Percentiles rank a stretch among this genome's conserved stretches.
These are phyloP conservation scores for Phylloscopus trochiloides DNA, from an alignment of 2,113 vertebrate species.

Conservation along the genomic window DNA sequence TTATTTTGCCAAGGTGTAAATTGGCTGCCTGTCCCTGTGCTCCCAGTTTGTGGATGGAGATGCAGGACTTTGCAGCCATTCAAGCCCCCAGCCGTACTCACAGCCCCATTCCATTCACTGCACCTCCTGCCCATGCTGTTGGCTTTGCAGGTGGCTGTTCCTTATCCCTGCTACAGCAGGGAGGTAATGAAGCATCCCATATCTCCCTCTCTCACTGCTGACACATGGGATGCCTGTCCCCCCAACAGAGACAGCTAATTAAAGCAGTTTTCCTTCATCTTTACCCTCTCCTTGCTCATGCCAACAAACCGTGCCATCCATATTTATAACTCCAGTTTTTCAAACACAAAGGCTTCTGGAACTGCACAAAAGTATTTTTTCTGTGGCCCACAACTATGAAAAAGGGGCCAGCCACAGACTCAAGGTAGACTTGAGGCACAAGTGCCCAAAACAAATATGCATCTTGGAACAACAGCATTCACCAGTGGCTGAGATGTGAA, in stretches of 20 bases:
- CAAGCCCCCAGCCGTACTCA: neutral
- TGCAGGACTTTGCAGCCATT: neutral
- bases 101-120: neutral
- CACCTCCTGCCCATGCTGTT: neutral
- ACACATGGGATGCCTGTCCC: accelerated
- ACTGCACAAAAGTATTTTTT: neutral
- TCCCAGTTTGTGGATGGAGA: neutral
- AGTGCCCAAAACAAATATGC: neutral
- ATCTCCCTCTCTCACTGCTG: neutral
- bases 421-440: neutral
- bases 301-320: neutral
- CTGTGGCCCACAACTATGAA: neutral
- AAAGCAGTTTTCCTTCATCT: neutral
- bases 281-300: neutral
- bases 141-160: neutral
- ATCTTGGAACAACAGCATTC: neutral
- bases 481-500: neutral
- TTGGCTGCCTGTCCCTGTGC: accelerated
- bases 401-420: neutral
- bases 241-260: neutral
- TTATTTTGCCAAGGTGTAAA: neutral
- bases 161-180: neutral
- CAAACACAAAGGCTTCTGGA: neutral
- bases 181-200: neutral
- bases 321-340: neutral